Percentiles rank a stretch among this genome's conserved stretches.
Evolutionary conservation across 2,888 invertebrate genomes (phyloP).

Genomic region (Caenorhabditis macrosperma): DNA sequence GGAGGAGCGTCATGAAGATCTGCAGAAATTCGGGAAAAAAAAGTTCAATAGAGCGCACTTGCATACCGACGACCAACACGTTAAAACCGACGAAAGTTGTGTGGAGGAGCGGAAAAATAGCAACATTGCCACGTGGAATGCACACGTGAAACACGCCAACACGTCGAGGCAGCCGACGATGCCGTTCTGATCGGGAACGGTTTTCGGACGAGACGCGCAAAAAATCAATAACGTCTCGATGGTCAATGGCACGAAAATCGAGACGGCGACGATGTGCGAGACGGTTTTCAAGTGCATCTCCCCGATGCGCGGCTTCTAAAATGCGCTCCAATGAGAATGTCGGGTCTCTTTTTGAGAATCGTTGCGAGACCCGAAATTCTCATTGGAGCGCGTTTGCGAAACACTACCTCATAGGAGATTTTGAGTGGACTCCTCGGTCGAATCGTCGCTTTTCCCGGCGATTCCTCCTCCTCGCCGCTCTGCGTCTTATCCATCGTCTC

Average conservation of each 20-base stretch:
- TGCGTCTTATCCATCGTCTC: slow-evolving; percentile 11
- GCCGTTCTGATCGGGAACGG: not conserved
- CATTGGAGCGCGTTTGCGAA: no score
- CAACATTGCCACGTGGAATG: not conserved
- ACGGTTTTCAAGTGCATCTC: slow-evolving; percentile 8
- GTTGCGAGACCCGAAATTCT: no score
- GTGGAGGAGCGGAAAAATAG: no score
- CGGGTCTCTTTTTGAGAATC: not conserved
- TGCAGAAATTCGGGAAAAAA: not conserved
- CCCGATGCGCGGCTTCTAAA: slow-evolving; percentile 3
- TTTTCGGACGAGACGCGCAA: no score
- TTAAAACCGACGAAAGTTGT: no score
- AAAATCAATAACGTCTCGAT: not conserved
- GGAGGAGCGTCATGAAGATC: not conserved
- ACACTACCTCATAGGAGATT: slow-evolving; percentile 9
- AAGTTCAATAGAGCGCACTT: no score
- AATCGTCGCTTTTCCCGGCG: not conserved
- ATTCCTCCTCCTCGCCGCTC: not conserved
- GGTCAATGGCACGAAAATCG: not conserved
- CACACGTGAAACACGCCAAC: not conserved
- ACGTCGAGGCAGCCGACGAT: not conserved
- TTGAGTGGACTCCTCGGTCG: not conserved
- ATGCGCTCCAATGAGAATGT: not conserved
- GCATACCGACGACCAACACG: no score
- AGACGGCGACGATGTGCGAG: not conserved